Percentiles rank a stretch among this genome's conserved stretches.
Evolutionary conservation across 1,140 invertebrate genomes (phyloP).

Genomic region (Drosophila prosaltans): DNA sequence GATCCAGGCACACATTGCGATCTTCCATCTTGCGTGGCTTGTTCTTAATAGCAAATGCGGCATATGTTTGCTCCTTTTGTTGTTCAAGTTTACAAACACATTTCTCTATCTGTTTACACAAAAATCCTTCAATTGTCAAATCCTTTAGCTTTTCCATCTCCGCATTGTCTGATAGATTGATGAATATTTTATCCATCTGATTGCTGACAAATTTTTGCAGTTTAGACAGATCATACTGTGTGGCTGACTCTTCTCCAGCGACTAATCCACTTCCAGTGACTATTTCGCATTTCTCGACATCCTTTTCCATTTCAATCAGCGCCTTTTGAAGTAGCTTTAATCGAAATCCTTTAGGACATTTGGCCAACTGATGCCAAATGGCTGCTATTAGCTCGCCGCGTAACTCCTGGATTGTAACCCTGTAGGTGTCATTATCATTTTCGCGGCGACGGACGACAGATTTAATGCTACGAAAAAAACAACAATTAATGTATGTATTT

Average conservation of each 20-base stretch:
- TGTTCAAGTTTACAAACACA: slow-evolving; percentile 20
- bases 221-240: slow-evolving; percentile 71
- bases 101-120: slow-evolving; percentile 19
- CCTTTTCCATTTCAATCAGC: slow-evolving; percentile 48
- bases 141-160: slow-evolving; percentile 53
- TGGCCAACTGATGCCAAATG: slow-evolving; percentile 63
- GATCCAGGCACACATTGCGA: slow-evolving; percentile 70
- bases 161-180: slow-evolving; percentile 68
- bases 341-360: slow-evolving; percentile 65
- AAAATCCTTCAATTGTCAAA: slow-evolving; percentile 40
- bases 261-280: slow-evolving; percentile 20
- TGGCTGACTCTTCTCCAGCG: slow-evolving; percentile 24
- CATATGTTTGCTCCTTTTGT: slow-evolving; percentile 22
- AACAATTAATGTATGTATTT: background rate
- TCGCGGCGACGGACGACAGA: slow-evolving; percentile 28
- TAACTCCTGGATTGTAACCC: slow-evolving; percentile 58
- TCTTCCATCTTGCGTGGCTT: slow-evolving; percentile 82
- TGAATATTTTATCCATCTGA: slow-evolving; percentile 62
- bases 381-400: slow-evolving; percentile 60
- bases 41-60: slow-evolving; percentile 58
- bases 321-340: slow-evolving; percentile 51
- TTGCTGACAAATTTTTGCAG: slow-evolving; percentile 66
- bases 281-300: slow-evolving; percentile 71
- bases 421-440: slow-evolving; percentile 70
- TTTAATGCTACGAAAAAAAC: background rate